phyloP scores from a whole-genome alignment of 2,888 invertebrate species.

The Physocephala rufipes region DNA sequence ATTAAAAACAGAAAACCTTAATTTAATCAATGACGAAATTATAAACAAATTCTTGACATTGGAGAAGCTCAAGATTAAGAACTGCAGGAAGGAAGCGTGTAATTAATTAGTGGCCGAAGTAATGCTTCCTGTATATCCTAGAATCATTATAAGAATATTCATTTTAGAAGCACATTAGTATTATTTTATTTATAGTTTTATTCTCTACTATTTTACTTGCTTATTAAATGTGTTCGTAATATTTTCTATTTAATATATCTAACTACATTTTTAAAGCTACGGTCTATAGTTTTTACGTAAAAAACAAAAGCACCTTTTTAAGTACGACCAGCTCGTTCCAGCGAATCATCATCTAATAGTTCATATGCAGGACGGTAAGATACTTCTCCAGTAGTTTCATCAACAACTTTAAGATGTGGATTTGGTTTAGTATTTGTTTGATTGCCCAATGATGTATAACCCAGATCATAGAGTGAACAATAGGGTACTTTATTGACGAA shows the following conservation, averaged over 20 bases:
- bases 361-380: slow-evolving; percentile 80
- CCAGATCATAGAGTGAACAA: slow-evolving; percentile 88
- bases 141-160: too few species aligned
- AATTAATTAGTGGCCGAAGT: too few species aligned
- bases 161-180: too few species aligned
- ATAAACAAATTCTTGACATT: too few species aligned
- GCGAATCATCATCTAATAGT: slow-evolving; percentile 53
- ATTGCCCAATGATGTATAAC: slow-evolving; percentile 91
- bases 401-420: slow-evolving; percentile 72
- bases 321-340: slow-evolving; percentile 61
- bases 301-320: slow-evolving; percentile 30
- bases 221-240: background rate
- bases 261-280: slow-evolving; percentile 2
- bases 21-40: too few species aligned
- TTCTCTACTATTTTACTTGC: too few species aligned
- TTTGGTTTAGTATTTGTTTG: slow-evolving; percentile 82
- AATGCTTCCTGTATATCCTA: too few species aligned
- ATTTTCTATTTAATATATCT: slow-evolving; percentile 11
- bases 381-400: slow-evolving; percentile 64
- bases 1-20: too few species aligned
- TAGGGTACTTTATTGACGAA: slow-evolving; percentile 83
- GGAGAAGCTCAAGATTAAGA: too few species aligned
- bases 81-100: too few species aligned
- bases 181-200: too few species aligned
- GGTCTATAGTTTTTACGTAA: slow-evolving; percentile 4